Conservation (phyloP, 2,113 vertebrate species). For the Zapus hudsonius region DNA sequence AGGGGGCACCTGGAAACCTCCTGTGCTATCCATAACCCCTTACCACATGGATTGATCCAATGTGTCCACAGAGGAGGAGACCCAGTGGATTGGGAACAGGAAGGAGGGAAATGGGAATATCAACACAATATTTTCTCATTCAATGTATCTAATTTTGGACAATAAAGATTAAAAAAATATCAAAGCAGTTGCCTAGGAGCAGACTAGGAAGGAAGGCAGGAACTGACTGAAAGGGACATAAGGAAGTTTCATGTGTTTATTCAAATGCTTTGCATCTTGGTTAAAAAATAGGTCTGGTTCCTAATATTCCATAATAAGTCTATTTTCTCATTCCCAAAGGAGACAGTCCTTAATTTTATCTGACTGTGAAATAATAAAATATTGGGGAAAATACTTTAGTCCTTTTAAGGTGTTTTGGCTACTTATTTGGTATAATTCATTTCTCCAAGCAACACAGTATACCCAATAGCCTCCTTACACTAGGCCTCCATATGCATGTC, state of each 20-base stretch:
- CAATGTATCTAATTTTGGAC: too few species aligned
- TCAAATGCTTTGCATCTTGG: constrained; percentile 10
- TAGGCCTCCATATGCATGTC: too few species aligned
- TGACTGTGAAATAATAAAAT: not conserved
- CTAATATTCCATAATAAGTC: not conserved
- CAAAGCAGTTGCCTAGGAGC: not conserved
- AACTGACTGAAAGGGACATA: not conserved
- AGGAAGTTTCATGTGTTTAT: not conserved
- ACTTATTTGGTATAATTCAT: not conserved
- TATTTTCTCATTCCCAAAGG: constrained; percentile 14
- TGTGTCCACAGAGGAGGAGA: too few species aligned
- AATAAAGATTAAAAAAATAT: too few species aligned
- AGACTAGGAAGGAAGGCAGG: not conserved
- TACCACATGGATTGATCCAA: too few species aligned
- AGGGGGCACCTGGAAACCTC: too few species aligned
- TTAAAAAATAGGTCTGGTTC: not conserved
- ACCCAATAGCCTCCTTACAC: not conserved
- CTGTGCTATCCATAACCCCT: too few species aligned
- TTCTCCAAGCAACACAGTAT: not conserved
- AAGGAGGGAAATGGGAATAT: too few species aligned
- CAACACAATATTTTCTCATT: too few species aligned
- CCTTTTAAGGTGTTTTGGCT: not conserved
- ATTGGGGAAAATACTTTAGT: not conserved
- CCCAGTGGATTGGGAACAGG: too few species aligned
- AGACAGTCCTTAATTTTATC: not conserved